phyloP scores from a whole-genome alignment of 2,797 vertebrate species.

The Propithecus deckenii region DNA sequence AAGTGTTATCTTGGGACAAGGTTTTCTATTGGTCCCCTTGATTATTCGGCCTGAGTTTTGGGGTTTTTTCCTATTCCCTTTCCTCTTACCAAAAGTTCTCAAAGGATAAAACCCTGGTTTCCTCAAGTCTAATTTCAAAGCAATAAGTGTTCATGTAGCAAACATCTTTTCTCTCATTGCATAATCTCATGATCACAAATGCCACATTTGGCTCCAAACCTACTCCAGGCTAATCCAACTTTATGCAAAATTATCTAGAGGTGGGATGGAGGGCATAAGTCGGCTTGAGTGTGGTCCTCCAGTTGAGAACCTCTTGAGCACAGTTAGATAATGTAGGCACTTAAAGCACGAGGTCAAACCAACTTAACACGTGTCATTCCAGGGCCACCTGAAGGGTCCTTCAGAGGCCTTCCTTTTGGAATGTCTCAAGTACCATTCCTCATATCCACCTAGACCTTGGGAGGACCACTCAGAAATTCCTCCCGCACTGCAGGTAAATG shows the following conservation, averaged over 20 bases:
- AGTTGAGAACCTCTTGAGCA: constrained; percentile 71
- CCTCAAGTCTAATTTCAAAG: constrained; percentile 57
- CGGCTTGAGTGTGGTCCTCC: constrained; percentile 65
- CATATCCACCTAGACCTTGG: constrained; percentile 52
- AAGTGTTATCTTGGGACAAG: constrained; percentile 42
- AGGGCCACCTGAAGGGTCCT: constrained; percentile 44
- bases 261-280: constrained; percentile 41
- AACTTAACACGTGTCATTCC: constrained; percentile 53
- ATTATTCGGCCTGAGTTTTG: constrained; percentile 61
- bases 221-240: constrained; percentile 43
- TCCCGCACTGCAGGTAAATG: constrained; percentile 12
- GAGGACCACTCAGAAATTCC: constrained; percentile 12
- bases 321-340: constrained; percentile 73
- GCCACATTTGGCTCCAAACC: constrained; percentile 45
- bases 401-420: constrained; percentile 36
- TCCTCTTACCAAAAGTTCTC: constrained; percentile 33
- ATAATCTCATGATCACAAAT: constrained; percentile 2
- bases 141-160: constrained; percentile 29
- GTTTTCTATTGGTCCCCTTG: constrained; percentile 31
- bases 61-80: constrained; percentile 4
- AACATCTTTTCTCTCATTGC: neutral
- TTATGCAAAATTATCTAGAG: constrained; percentile 52
- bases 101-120: constrained; percentile 72
- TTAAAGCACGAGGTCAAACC: constrained; percentile 70
- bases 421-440: constrained; percentile 40